Conservation (phyloP, 2,797 vertebrate genomes). For the Dendrocincla fuliginosa region DNA sequence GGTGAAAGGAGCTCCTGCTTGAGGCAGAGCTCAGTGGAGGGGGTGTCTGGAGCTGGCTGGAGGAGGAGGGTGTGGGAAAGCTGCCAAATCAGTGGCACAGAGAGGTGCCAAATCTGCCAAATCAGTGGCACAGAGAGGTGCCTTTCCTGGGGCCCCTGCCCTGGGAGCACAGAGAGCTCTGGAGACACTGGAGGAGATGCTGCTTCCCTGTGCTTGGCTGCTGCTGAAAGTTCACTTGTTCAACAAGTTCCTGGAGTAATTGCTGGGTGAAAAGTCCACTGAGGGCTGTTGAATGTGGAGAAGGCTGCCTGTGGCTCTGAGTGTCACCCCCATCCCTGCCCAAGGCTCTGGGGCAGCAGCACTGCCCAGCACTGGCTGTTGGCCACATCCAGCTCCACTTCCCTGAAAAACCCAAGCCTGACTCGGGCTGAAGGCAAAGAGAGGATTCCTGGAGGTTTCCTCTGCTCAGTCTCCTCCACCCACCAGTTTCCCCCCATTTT, state of each 20-base stretch:
- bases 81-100: neutral
- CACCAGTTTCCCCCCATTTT: neutral
- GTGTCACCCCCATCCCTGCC: neutral
- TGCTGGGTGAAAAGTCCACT: neutral
- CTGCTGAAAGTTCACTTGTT: neutral
- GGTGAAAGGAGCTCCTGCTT: neutral
- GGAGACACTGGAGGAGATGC: neutral
- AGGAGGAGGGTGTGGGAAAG: neutral
- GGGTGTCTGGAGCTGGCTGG: neutral
- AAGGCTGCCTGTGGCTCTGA: neutral
- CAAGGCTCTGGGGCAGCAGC: neutral
- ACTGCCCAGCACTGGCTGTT: accelerated
- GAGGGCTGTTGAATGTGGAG: neutral
- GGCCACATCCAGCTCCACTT: neutral
- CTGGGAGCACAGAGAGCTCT: neutral
- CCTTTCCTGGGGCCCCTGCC: neutral
- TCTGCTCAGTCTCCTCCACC: neutral
- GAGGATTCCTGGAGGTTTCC: neutral
- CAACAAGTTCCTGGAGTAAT: neutral
- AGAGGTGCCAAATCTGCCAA: neutral
- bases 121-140: neutral
- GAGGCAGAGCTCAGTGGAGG: neutral
- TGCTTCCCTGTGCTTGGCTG: neutral
- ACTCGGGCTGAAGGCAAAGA: neutral
- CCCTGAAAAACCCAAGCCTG: neutral